Conservation (phyloP, 1,140 invertebrate genomes). For the Latrodectus geometricus region DNA sequence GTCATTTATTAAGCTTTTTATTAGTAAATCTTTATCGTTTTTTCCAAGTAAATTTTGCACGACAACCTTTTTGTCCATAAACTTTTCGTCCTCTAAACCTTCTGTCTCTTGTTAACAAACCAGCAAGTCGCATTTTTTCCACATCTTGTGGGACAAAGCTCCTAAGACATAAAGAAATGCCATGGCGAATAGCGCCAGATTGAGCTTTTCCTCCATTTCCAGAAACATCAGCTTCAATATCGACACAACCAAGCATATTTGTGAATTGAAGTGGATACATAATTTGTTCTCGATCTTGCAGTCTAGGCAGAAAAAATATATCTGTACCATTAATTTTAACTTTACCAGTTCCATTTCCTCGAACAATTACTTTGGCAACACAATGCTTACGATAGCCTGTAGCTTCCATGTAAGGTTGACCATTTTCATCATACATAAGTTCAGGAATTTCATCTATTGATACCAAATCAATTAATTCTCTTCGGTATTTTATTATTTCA, state of each 20-base stretch:
- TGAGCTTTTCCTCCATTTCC: slow-evolving; percentile 80
- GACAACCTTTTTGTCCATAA: slow-evolving; percentile 89
- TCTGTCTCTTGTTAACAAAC: slow-evolving; percentile 85
- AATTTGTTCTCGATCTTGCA: slow-evolving; percentile 77
- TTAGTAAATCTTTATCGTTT: slow-evolving; percentile 20
- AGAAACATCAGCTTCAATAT: slow-evolving; percentile 78
- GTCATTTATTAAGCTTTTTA: no score
- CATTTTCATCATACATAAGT: slow-evolving; percentile 77
- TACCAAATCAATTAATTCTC: slow-evolving; percentile 72
- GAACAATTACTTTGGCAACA: slow-evolving; percentile 77
- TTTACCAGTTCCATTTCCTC: slow-evolving; percentile 82
- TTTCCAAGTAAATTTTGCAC: slow-evolving; percentile 91
- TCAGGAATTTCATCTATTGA: slow-evolving; percentile 70
- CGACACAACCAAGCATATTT: slow-evolving; percentile 81
- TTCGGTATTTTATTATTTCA: slow-evolving; percentile 80
- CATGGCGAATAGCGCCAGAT: slow-evolving; percentile 87
- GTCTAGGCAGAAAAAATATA: slow-evolving; percentile 79
- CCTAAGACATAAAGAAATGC: slow-evolving; percentile 80
- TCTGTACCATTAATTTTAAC: slow-evolving; percentile 82
- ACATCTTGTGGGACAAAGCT: slow-evolving; percentile 83
- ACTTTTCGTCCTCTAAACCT: slow-evolving; percentile 91
- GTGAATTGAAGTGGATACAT: slow-evolving; percentile 88
- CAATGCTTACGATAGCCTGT: slow-evolving; percentile 78
- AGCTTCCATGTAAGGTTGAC: slow-evolving; percentile 77
- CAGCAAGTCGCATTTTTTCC: slow-evolving; percentile 92